These are phyloP conservation scores for Vulpes lagopus DNA, from an alignment of 2,113 vertebrate genomes.

Conservation along the genomic window DNA sequence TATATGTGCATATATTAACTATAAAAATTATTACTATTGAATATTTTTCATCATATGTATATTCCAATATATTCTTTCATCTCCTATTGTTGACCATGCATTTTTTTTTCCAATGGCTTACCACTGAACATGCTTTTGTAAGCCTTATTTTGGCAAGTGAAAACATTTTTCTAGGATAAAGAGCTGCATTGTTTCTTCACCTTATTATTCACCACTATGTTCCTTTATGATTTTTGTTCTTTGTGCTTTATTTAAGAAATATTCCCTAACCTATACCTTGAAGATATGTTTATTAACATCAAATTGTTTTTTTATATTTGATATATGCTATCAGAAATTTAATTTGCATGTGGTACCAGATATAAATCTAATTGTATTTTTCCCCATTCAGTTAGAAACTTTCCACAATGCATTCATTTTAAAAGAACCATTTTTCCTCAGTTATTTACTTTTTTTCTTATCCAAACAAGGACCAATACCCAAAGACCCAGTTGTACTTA, in stretches of 20 bases:
- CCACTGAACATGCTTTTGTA: background rate
- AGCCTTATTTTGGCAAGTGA: background rate
- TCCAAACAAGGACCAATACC: background rate
- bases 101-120: background rate
- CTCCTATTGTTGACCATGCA: background rate
- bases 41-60: background rate
- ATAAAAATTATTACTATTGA: background rate
- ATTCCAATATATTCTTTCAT: background rate
- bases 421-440: background rate
- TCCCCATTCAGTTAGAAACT: background rate
- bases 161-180: background rate
- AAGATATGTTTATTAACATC: background rate
- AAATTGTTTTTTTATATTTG: background rate
- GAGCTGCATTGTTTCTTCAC: background rate
- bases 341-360: background rate
- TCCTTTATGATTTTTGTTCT: background rate
- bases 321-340: background rate
- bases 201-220: background rate
- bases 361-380: background rate
- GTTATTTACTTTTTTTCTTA: background rate
- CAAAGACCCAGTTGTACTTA: background rate
- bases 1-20: background rate
- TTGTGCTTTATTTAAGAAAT: background rate
- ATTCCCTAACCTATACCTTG: background rate
- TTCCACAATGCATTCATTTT: background rate